These are phyloP conservation scores for Scaptomyza polygonia DNA, from an alignment of 2,888 invertebrate species.

Conservation along the genomic window DNA sequence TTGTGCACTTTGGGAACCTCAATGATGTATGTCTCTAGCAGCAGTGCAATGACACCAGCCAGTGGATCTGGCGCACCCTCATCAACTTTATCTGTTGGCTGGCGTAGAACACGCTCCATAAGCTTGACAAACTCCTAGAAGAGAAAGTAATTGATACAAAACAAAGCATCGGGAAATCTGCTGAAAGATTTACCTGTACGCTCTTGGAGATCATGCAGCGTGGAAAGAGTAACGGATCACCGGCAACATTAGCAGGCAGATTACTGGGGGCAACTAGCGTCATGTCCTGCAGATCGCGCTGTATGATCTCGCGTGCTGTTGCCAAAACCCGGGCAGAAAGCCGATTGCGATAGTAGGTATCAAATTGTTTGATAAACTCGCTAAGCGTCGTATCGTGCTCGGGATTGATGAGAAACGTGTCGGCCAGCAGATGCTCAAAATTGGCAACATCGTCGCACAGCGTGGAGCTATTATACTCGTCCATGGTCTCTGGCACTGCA, in stretches of 20 bases:
- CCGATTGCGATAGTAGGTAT: conserved; percentile 90
- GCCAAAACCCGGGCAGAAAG: conserved; percentile 89
- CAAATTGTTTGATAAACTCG: conserved; percentile 90
- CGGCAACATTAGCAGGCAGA: conserved; percentile 61
- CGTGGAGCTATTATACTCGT: conserved; percentile 88
- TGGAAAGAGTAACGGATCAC: conserved; percentile 82
- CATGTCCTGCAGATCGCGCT: conserved; percentile 91
- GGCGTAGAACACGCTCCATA: conserved; percentile 82
- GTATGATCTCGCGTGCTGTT: conserved; percentile 89
- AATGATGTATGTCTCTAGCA: conserved; percentile 91
- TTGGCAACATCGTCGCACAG: conserved; percentile 88
- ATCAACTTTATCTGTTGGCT: conserved; percentile 50
- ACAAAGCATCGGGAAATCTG: background rate
- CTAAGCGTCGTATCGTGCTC: conserved; percentile 86
- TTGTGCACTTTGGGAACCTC: conserved; percentile 92
- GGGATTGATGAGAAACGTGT: conserved; percentile 86
- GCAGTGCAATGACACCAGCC: conserved; percentile 60
- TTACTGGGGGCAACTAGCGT: conserved; percentile 86
- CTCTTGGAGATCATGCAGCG: conserved; percentile 84
- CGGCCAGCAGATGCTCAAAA: conserved; percentile 88
- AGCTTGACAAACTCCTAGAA: conserved; percentile 79
- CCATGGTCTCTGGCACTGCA: conserved; percentile 91
- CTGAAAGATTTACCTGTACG: conserved; percentile 81
- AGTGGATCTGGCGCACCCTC: conserved; percentile 62
- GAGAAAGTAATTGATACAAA: too few species aligned